These are phyloP conservation scores for Arremon aurantiirostris DNA, from an alignment of 2,797 vertebrate genomes.

Conservation along the genomic window DNA sequence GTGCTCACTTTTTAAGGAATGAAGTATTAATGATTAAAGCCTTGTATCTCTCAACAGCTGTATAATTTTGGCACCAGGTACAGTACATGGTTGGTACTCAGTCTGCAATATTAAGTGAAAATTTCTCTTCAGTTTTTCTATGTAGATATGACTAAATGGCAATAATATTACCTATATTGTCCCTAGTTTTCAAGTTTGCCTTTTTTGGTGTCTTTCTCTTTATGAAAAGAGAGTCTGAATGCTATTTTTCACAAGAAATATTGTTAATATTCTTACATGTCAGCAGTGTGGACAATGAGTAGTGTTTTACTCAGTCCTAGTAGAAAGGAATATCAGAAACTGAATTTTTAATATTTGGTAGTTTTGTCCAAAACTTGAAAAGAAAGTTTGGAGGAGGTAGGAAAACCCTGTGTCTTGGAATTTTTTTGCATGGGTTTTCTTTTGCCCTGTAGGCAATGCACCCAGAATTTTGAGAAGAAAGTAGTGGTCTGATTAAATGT, in stretches of 20 bases:
- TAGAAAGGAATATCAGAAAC: not conserved
- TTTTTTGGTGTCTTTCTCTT: not conserved
- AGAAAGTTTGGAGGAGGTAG: not conserved
- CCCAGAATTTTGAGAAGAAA: not conserved
- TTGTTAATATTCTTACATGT: not conserved
- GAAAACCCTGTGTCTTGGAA: not conserved
- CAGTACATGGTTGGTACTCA: not conserved
- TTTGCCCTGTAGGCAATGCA: not conserved
- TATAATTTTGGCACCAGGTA: not conserved
- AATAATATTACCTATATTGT: not conserved
- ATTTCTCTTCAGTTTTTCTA: not conserved
- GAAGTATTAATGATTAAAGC: not conserved
- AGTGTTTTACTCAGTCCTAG: not conserved
- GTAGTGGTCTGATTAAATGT: not conserved
- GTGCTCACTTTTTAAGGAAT: not conserved
- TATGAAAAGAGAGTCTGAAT: not conserved
- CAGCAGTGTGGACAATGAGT: not conserved
- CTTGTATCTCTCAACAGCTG: not conserved
- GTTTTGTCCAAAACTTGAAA: not conserved
- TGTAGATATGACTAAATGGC: not conserved
- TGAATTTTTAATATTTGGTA: not conserved
- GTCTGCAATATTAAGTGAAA: not conserved
- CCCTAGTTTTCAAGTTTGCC: not conserved
- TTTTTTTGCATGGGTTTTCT: not conserved
- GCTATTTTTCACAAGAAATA: not conserved